Conservation (phyloP, 1,140 invertebrate species). For the Hypsibius dujardini region DNA sequence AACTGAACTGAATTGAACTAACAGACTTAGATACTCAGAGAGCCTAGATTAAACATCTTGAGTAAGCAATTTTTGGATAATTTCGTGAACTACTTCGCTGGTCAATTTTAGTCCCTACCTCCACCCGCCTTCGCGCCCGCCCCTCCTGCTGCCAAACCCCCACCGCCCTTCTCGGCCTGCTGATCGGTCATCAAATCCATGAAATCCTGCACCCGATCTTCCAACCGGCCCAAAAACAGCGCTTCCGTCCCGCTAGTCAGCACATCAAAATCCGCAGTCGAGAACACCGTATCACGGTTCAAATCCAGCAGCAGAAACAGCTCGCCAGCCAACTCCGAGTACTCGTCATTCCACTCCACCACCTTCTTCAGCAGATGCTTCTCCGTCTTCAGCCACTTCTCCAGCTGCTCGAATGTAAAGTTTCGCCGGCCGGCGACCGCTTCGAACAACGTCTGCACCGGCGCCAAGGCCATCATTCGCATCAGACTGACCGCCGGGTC, state of each 20-base stretch:
- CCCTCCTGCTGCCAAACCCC: neutral
- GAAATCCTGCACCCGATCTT: slow-evolving; percentile 1
- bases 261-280: neutral
- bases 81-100: no score
- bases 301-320: slow-evolving; percentile 9
- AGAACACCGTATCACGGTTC: slow-evolving; percentile 1
- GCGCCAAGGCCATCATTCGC: neutral
- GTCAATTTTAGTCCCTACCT: no score
- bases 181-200: slow-evolving; percentile 1
- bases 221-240: neutral
- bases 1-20: no score
- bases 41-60: no score
- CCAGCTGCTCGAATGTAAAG: neutral
- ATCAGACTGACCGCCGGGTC: neutral
- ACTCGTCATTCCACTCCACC: slow-evolving; percentile 4
- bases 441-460: neutral
- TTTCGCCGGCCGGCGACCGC: neutral
- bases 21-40: no score
- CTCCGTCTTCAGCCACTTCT: neutral
- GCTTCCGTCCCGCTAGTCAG: neutral
- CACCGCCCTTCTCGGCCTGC: neutral
- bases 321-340: neutral
- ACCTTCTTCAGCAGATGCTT: neutral
- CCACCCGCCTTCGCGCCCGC: no score
- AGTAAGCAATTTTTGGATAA: no score